Evolutionary conservation across 1,140 invertebrate genomes (phyloP).

Genomic region (Sarcophaga peregrina): DNA sequence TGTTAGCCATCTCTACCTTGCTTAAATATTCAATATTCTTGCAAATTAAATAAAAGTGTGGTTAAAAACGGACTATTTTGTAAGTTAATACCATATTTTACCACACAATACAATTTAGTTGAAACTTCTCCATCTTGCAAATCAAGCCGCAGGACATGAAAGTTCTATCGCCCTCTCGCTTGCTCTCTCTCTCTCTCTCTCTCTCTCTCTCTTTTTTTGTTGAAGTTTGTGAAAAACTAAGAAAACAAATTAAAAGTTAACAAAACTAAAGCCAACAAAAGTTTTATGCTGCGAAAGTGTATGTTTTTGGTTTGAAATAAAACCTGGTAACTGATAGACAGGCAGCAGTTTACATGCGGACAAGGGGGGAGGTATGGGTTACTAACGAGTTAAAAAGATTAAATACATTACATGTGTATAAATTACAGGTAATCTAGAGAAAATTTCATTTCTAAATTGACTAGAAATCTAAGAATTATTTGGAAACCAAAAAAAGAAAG

Average conservation of each 20-base stretch:
- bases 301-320: not conserved
- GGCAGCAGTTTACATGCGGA: not conserved
- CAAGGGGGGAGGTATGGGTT: not conserved
- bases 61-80: not conserved
- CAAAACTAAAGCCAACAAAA: not conserved
- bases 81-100: not conserved
- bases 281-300: not conserved
- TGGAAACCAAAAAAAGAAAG: not conserved
- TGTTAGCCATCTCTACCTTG: no score
- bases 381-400: not conserved
- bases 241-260: no score
- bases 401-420: slow-evolving; percentile 4
- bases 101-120: slow-evolving; percentile 6
- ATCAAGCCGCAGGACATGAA: not conserved
- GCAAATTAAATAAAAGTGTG: no score
- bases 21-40: no score
- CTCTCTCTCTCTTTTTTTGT: no score
- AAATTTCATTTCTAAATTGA: slow-evolving; percentile 16
- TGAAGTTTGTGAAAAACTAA: no score
- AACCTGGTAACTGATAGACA: no score
- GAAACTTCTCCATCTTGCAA: not conserved
- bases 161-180: no score
- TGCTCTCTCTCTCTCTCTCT: no score
- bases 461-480: not conserved
- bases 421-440: slow-evolving; percentile 11